Evolutionary conservation across 2,888 invertebrate genomes (phyloP).

Genomic region (Morinoia aosen): DNA sequence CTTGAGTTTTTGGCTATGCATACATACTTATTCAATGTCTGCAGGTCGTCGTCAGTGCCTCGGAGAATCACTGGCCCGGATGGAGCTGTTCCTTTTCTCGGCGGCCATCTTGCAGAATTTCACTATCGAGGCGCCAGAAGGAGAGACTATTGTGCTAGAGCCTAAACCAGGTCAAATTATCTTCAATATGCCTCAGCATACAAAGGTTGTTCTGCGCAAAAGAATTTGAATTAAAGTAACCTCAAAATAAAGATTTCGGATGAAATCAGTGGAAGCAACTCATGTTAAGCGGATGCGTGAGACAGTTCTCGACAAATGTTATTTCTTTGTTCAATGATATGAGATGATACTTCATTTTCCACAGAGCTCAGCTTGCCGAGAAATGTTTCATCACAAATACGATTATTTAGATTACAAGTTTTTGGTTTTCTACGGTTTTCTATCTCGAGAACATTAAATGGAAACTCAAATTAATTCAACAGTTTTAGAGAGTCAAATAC

Average conservation of each 20-base stretch:
- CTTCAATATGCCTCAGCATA: neutral
- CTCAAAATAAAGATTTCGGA: neutral
- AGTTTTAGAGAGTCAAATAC: too few relatives aligned
- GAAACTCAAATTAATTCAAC: too few relatives aligned
- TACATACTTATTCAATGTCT: neutral
- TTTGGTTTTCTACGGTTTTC: neutral
- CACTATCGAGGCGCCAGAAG: slow-evolving; percentile 50
- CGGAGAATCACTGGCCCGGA: slow-evolving; percentile 58
- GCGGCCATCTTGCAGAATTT: slow-evolving; percentile 61
- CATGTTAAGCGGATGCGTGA: too few relatives aligned
- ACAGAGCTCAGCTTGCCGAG: neutral
- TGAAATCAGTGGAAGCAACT: too few relatives aligned
- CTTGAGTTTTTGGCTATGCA: neutral
- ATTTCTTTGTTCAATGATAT: neutral
- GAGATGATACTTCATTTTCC: neutral
- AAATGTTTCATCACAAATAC: neutral
- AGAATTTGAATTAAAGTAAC: neutral
- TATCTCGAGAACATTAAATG: neutral
- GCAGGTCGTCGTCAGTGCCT: slow-evolving; percentile 56
- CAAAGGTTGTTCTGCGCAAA: neutral
- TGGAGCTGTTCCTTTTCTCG: slow-evolving; percentile 60
- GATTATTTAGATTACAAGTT: neutral
- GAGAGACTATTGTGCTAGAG: neutral
- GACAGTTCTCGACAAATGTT: neutral
- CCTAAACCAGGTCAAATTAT: neutral